Percentiles rank a stretch among this genome's conserved stretches.
phyloP scores from a whole-genome alignment of 92 coral and sea anemone species.

The Montipora capitata region DNA sequence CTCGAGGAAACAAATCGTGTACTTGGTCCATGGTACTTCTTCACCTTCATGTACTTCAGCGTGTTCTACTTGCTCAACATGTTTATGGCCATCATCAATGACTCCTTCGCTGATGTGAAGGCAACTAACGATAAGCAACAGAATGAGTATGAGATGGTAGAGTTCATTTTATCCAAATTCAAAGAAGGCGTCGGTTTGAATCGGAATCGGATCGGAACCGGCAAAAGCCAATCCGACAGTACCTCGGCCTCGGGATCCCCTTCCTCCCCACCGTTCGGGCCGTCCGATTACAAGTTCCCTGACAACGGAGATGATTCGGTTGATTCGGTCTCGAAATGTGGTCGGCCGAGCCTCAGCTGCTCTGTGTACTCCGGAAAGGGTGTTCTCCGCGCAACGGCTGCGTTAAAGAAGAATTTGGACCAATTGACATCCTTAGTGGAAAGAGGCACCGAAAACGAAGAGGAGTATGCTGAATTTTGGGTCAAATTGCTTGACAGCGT shows the following conservation, averaged over 20 bases:
- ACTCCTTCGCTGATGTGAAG: constrained; percentile 87
- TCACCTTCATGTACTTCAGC: constrained; percentile 88
- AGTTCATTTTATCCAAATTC: constrained; percentile 78
- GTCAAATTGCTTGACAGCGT: neutral
- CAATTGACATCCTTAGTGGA: constrained; percentile 13
- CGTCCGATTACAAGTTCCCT: constrained; percentile 78
- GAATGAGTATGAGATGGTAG: constrained; percentile 93
- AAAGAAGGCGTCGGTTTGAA: constrained; percentile 69
- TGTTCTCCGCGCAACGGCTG: constrained; percentile 9
- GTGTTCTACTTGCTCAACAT: constrained; percentile 92
- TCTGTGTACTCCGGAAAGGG: neutral
- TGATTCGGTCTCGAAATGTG: neutral
- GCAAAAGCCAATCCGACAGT: constrained; percentile 18
- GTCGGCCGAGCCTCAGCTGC: neutral
- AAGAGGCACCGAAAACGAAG: neutral
- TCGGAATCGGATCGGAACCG: constrained; percentile 33
- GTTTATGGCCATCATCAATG: constrained; percentile 97
- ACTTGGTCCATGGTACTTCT: constrained; percentile 88
- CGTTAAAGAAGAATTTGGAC: constrained; percentile 28
- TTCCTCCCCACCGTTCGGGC: constrained; percentile 60
- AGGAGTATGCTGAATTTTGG: neutral
- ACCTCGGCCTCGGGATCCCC: constrained; percentile 51
- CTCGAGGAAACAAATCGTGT: constrained; percentile 69
- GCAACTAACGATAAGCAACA: constrained; percentile 65
- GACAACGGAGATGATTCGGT: constrained; percentile 22